Base-by-base conservation (phyloP, 2,797 vertebrate genomes). In the Cuniculus paca region DNA sequence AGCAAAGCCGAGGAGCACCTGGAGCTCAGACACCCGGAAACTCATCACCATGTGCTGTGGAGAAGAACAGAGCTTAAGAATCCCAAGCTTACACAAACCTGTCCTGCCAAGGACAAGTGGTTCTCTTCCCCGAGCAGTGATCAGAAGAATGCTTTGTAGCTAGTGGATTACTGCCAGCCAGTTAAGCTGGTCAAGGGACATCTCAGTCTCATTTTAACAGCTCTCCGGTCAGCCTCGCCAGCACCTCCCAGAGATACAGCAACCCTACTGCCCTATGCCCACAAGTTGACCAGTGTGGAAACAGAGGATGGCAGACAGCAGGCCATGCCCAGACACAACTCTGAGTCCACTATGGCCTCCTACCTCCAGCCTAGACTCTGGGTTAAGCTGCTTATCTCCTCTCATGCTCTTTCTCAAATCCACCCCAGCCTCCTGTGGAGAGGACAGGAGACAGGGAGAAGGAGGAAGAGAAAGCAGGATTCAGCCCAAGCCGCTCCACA, bases 11-110 rank as follows among this genome's bases (percentile, higher is more conserved):
- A 98, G 80, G 39, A 99, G 98, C 86, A 98, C 98, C 81, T 98
- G 98, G 9, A 99, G 96, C 81, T 98, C 98, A 13, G 98, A 98
- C 26, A 98, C 98, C 81, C 98, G 98, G 98, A 98, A 98, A 97
- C 98, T 98, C 98, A 98, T 98, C 90, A 98, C 98, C 98, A 98
- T 98, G 72, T 98, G 98, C 98, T 99, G 96, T 39, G 50, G 89
- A 77, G 8, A 95, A 83, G 9, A 94, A 72, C 0, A 81, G 61
- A 87, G 61, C 42, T 26, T 50, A 34, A 74, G 89, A 50, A 79
- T 14, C 34, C 68, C 50, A 10, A 78, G 4, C 45, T 22, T 7
- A 34, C 36, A 58, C 20, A 52, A 68, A 70, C 31, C 56, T 26
- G 28, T 70, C 74, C 63, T 16, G 58, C 54, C 54, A 19, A 42